Base-by-base conservation (phyloP, 2,888 invertebrate genomes). In the Piscicola geometra region DNA sequence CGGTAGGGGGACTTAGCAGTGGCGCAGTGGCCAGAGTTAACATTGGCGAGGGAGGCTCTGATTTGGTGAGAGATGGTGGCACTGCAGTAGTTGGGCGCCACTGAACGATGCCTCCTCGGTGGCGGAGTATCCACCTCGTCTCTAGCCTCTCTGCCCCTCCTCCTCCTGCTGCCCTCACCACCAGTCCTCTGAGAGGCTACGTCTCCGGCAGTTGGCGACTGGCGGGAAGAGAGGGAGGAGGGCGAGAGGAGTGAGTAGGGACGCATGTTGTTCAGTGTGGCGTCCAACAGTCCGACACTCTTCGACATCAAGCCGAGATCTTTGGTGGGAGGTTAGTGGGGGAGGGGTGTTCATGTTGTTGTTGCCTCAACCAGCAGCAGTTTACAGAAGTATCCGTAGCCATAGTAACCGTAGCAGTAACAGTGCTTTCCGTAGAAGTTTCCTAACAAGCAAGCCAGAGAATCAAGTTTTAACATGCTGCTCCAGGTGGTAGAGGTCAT, bases 11-110 rank as follows among this genome's bases (percentile, higher is more conserved):
- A 2, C 30, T 5, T 15, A n/a, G 68, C 5, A 32, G 28, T 33
- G 28, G 68, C 3, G 32, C 12, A 5, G 68, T 32, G 18, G 33
- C 2, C 2, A 32, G 18, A 18, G 68, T 9, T 5, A 32, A 21
- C 2, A n/a, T 21, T 68, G 68, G 15, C 30, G 32, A 35, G 60
- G n/a, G 60, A 56, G 60, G 64, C 60, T 36, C 73, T 73, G 41
- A 73, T 73, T 36, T 52, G 60, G 41, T 56, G 56, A 21, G 73
- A 73, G 25, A 73, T 28, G 41, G 73, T 73, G 73, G 73, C 60
- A 36, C 35, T 35, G 41, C 35, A 64, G 64, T 73, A 73, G 52
- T 64, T 73, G 36, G 73, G 73, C 15, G 64, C 60, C n/a, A 64
- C 35, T 35, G 56, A 56, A 12, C 36, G 60, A 25, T 52, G 60